Base-by-base conservation (phyloP, 2,113 vertebrate species). In the Tenebrosternarchus preto region DNA sequence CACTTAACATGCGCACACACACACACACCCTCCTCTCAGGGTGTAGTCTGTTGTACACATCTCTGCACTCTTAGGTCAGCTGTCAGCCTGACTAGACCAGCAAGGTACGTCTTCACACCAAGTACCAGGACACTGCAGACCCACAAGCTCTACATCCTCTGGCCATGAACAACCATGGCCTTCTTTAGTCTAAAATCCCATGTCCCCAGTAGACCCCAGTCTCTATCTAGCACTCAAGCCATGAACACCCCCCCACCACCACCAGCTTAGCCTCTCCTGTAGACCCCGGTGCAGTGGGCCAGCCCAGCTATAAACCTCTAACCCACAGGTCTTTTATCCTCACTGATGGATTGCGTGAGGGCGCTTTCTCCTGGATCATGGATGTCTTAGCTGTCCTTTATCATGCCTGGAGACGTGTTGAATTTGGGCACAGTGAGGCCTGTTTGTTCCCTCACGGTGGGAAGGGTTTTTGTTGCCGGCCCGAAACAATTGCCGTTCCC, bases 401-500 rank as follows among this genome's bases (percentile, higher is more conserved):
- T 73, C 78, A 69, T 69, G 33, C 60, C 67, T 50, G 68, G 82
- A 69, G n/a, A 63, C 74, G 77, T 46, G 25, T 73, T 76, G 24
- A 25, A 57, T 50, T 76, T 46, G 63, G 70, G 63, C 79, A 75
- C 31, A 77, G 69, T 72, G 33, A 50, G 36, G 11, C 56, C 68
- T 69, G 64, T 79, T 82, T 76, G 80, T 75, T 85, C 80, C 43
- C 76, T 67, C 36, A 36, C 56, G 27, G 76, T 82, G 80, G 76
- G 70, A 82, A 80, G 63, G 33, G 71, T 68, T 68, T 84, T 80
- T 59, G 77, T 78, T 85, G 76, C 66, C 43, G 84, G 70, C 33
- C 80, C 76, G 85, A 88, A 82, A 83, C 79, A 88, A 56, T 46
- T 70, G 82, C 80, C 36, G 67, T 81, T 86, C 80, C 80, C 84